phyloP scores from a whole-genome alignment of 2,113 vertebrate genomes.

The Paramormyrops kingsleyae region DNA sequence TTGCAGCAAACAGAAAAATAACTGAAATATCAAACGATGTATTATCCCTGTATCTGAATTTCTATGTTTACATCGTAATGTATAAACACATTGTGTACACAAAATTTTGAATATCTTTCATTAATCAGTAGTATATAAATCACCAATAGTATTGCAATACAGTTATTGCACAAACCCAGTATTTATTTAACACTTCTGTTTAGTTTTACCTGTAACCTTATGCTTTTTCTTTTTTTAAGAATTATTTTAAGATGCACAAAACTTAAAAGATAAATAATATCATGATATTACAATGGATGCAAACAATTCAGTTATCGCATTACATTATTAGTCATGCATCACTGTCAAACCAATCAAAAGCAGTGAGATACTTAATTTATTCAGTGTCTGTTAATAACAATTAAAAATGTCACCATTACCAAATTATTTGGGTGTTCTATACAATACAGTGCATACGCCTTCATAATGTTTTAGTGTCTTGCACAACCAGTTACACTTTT shows the following conservation, averaged over 20 bases:
- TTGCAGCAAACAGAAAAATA: neutral
- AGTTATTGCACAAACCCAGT: neutral
- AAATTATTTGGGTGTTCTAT: neutral
- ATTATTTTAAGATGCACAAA: neutral
- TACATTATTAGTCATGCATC: neutral
- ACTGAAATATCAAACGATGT: neutral
- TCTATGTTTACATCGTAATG: neutral
- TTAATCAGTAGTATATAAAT: neutral
- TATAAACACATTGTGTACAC: neutral
- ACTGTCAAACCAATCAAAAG: neutral
- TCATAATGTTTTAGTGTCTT: neutral
- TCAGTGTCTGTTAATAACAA: neutral
- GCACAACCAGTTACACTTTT: neutral
- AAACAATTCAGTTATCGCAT: neutral
- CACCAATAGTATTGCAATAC: neutral
- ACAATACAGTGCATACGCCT: neutral
- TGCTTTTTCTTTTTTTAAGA: neutral
- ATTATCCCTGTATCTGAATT: neutral
- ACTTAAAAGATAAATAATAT: neutral
- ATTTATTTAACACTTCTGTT: neutral
- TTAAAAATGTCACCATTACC: neutral
- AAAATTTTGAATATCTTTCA: neutral
- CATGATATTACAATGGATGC: neutral
- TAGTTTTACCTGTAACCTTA: neutral
- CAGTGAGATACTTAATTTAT: neutral